Evolutionary conservation across 2,113 vertebrate species (phyloP).

Genomic region (Tyto alba): DNA sequence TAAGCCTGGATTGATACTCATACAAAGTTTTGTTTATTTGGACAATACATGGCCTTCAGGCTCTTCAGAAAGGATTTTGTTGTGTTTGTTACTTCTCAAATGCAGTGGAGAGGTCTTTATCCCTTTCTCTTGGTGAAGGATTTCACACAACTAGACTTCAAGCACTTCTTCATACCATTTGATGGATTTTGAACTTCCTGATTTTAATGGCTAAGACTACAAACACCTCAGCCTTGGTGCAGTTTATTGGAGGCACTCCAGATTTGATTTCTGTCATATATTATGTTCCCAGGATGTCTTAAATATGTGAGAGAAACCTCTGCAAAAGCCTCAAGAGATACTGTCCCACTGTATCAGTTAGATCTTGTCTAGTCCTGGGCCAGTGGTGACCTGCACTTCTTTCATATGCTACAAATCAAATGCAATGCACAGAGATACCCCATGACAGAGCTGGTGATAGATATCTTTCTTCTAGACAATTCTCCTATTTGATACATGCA

Average conservation of each 20-base stretch:
- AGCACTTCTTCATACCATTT: background rate
- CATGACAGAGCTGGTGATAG: background rate
- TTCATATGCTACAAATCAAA: background rate
- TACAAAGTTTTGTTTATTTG: background rate
- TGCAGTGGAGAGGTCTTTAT: background rate
- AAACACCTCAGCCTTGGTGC: rapidly evolving
- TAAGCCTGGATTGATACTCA: background rate
- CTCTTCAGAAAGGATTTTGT: background rate
- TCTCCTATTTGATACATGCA: background rate
- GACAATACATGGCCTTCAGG: background rate
- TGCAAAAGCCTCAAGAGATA: background rate
- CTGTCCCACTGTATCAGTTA: background rate
- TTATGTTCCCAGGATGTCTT: background rate
- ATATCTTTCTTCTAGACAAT: background rate
- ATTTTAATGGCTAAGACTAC: background rate
- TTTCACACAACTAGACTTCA: background rate
- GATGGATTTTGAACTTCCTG: background rate
- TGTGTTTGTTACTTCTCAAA: background rate
- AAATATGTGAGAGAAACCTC: background rate
- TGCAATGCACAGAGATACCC: background rate
- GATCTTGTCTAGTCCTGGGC: background rate
- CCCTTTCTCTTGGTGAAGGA: background rate
- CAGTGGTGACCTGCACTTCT: background rate
- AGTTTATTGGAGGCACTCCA: background rate
- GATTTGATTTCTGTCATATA: background rate